Percentiles rank a stretch among this genome's conserved stretches.
Evolutionary conservation across 1,140 invertebrate genomes (phyloP).

Genomic region (Saxidomus purpurata): DNA sequence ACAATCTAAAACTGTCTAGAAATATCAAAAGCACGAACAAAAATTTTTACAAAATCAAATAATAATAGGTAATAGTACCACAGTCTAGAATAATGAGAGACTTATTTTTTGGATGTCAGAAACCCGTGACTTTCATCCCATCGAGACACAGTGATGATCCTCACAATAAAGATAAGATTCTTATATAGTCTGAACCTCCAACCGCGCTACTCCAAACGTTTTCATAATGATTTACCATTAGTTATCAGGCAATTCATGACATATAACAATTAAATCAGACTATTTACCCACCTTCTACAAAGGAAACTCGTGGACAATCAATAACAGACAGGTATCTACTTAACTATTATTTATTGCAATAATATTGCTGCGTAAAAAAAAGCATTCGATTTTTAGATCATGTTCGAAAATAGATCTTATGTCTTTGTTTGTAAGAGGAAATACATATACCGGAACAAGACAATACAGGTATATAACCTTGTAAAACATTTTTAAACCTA

Average conservation of each 20-base stretch:
- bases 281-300: conserved; percentile 21
- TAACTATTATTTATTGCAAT: conserved; percentile 7
- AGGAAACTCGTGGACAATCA: not conserved
- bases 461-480: too few relatives aligned
- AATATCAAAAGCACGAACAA: too few relatives aligned
- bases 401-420: not conserved
- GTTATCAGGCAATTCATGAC: conserved; percentile 18
- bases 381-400: not conserved
- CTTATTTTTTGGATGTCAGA: too few relatives aligned
- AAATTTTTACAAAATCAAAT: too few relatives aligned
- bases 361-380: not conserved
- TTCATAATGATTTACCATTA: conserved; percentile 42
- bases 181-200: conserved; percentile 3
- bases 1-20: too few relatives aligned
- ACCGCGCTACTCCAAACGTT: not conserved
- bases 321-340: conserved; percentile 16
- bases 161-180: not conserved
- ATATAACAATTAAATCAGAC: conserved; percentile 33
- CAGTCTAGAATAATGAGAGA: too few relatives aligned
- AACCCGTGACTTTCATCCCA: not conserved
- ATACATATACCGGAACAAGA: too few relatives aligned
- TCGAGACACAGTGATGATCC: not conserved
- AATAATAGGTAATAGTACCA: too few relatives aligned
- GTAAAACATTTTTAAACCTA: too few relatives aligned
- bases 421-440: not conserved